A percentile compares a stretch with the other conserved stretches of the same genome.
These are phyloP conservation scores for Styela clava DNA, from an alignment of 23 tunicate genomes.

Conservation along the genomic window DNA sequence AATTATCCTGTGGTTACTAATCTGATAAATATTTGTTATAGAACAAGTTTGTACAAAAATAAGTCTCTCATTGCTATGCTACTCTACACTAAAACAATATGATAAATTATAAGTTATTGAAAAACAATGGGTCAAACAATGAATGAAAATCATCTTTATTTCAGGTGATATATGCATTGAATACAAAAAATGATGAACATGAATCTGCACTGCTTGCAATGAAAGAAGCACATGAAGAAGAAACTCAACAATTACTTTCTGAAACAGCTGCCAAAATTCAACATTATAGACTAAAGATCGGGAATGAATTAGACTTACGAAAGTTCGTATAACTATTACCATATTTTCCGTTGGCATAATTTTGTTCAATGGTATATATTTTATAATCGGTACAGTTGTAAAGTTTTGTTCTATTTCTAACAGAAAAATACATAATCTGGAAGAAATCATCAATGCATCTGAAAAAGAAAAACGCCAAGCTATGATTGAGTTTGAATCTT, in stretches of 20 bases:
- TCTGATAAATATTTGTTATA: too few relatives aligned
- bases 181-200: constrained; percentile 98
- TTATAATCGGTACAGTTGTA: not conserved
- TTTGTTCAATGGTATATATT: not conserved
- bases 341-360: too few relatives aligned
- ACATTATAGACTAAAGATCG: constrained; percentile 77
- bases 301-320: constrained; percentile 78
- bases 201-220: constrained; percentile 75
- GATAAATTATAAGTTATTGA: too few relatives aligned
- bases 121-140: too few relatives aligned
- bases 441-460: constrained; percentile 58
- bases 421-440: constrained; percentile 76
- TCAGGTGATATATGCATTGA: constrained; percentile 90
- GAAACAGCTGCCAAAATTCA: constrained; percentile 83
- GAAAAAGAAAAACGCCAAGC: constrained; percentile 67
- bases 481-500: constrained; percentile 29
- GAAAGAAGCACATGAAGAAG: constrained; percentile 93
- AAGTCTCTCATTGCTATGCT: too few relatives aligned
- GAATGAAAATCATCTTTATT: too few relatives aligned
- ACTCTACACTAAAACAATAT: too few relatives aligned
- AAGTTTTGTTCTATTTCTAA: not conserved
- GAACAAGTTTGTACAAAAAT: too few relatives aligned
- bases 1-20: too few relatives aligned
- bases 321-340: too few relatives aligned
- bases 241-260: constrained; percentile 73